Percentiles rank a stretch among this genome's conserved stretches.
These are phyloP conservation scores for Turnix velox DNA, from an alignment of 2,113 vertebrate genomes.

Conservation along the genomic window DNA sequence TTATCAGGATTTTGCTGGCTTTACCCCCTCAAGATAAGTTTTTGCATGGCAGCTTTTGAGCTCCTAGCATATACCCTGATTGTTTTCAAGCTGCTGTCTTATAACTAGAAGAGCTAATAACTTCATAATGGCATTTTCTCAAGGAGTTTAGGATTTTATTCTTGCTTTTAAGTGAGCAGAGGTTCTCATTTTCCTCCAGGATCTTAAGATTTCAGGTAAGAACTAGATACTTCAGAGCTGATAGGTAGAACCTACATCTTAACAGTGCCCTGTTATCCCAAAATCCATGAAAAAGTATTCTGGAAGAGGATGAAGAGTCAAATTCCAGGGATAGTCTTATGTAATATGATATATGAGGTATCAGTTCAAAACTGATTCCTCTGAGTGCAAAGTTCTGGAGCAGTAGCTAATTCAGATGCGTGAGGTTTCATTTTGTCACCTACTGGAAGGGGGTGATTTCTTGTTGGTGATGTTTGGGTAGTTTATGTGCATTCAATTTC, in stretches of 20 bases:
- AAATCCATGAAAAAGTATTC: not conserved
- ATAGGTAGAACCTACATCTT: not conserved
- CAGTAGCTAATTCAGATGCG: not conserved
- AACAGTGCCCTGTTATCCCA: not conserved
- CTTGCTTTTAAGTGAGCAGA: not conserved
- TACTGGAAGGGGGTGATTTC: not conserved
- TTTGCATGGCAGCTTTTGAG: not conserved
- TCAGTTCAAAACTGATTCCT: not conserved
- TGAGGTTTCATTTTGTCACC: not conserved
- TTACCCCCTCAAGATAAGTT: not conserved
- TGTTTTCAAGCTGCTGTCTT: not conserved
- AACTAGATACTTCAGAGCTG: not conserved
- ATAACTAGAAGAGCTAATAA: not conserved
- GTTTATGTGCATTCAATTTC: not conserved
- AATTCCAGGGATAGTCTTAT: not conserved
- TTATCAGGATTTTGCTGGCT: not conserved
- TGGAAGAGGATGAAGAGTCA: not conserved
- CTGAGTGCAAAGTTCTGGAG: not conserved
- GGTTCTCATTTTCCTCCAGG: not conserved
- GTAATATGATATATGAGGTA: not conserved
- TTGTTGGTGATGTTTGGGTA: not conserved
- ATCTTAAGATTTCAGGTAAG: not conserved
- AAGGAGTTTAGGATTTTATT: not conserved
- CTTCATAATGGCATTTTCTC: not conserved
- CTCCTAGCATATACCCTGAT: not conserved